These are phyloP conservation scores for Chloropsis cyanopogon DNA, from an alignment of 2,113 vertebrate species.

Conservation along the genomic window DNA sequence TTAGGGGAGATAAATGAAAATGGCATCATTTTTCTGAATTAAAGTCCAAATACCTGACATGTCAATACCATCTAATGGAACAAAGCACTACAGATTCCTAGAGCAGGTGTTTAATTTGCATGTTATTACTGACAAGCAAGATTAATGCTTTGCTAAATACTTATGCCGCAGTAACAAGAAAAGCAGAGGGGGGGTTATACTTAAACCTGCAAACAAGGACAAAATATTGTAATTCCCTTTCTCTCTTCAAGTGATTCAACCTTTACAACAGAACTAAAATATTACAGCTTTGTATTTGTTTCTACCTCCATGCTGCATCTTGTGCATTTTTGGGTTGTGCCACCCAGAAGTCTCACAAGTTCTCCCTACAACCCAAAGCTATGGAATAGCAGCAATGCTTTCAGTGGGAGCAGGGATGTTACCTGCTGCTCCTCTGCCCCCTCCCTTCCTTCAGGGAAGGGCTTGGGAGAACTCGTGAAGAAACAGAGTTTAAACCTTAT, in stretches of 20 bases:
- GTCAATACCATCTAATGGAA: conserved; percentile 44
- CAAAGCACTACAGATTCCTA: conserved; percentile 40
- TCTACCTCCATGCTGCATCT: neutral
- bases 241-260: neutral
- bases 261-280: neutral
- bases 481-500: neutral
- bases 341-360: neutral
- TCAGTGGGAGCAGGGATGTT: neutral
- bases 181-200: neutral
- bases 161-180: neutral
- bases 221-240: neutral
- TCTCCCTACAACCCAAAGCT: neutral
- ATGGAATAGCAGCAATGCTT: accelerated
- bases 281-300: neutral
- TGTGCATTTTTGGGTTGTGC: neutral
- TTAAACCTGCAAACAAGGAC: neutral
- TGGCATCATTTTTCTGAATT: conserved; percentile 61
- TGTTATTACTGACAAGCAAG: conserved; percentile 55
- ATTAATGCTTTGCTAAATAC: conserved; percentile 58
- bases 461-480: neutral
- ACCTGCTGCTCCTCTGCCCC: neutral
- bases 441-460: neutral
- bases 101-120: conserved; percentile 65
- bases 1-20: conserved; percentile 47
- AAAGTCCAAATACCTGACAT: conserved; percentile 50